These are phyloP conservation scores for Fabriciana adippe DNA, from an alignment of 2,888 invertebrate species.

Conservation along the genomic window DNA sequence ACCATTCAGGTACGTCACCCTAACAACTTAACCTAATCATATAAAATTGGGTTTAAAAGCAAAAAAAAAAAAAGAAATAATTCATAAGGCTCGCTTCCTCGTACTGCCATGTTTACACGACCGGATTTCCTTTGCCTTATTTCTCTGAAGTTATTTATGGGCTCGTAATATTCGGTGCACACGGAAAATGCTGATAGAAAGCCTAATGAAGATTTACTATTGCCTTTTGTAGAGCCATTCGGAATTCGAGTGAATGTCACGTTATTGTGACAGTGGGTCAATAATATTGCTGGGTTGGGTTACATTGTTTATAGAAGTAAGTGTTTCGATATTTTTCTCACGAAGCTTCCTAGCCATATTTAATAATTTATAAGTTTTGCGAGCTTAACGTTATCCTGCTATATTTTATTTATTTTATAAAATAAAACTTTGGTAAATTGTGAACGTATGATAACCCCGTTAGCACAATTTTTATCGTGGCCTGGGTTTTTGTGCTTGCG, in stretches of 20 bases:
- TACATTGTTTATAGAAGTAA: neutral
- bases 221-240: slow-evolving; percentile 26
- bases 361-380: too few relatives aligned
- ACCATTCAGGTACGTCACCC: neutral
- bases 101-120: slow-evolving; percentile 35
- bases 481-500: too few relatives aligned
- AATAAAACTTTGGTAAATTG: too few relatives aligned
- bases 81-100: slow-evolving; percentile 42
- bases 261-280: neutral
- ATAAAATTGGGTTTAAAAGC: slow-evolving; percentile 21
- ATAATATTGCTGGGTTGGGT: neutral
- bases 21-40: slow-evolving; percentile 6
- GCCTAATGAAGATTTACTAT: slow-evolving; percentile 45
- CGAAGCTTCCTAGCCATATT: too few relatives aligned
- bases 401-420: too few relatives aligned
- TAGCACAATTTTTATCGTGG: too few relatives aligned
- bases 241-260: slow-evolving; percentile 23
- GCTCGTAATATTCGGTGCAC: slow-evolving; percentile 44
- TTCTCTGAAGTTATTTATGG: slow-evolving; percentile 49
- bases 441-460: too few relatives aligned
- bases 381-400: too few relatives aligned
- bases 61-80: slow-evolving; percentile 42
- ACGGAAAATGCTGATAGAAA: slow-evolving; percentile 44
- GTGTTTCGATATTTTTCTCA: neutral
- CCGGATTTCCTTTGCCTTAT: slow-evolving; percentile 47